Base-by-base conservation (phyloP, 2,797 vertebrate species). In the Decapterus maruadsi region DNA sequence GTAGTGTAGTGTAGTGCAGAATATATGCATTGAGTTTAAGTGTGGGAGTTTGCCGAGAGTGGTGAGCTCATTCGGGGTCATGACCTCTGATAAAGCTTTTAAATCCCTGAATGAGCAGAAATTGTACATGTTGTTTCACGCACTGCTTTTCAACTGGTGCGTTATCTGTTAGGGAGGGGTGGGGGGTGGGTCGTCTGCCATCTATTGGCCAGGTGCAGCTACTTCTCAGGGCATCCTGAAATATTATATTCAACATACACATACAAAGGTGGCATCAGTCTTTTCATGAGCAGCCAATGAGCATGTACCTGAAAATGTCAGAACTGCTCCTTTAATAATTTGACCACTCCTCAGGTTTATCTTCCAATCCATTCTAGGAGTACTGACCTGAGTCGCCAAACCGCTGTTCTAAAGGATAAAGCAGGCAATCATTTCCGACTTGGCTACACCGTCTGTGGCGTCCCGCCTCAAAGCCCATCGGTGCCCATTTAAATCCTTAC, bases 41-140 rank as follows among this genome's bases (percentile, higher is more conserved):
- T 43, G 8, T 70, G 57, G 69, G 50, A 50, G 12, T 69, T 20
- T 57, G 29, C 45, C 38, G 22, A n/a, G 58, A 7, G 19, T 7
- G 22, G 8, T 13, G 8, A 22, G 46, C 42, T 54, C 42, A 64
- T 20, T 17, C 22, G 59, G 19, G 85, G 81, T 90, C 77, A 67
- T 74, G 79, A 87, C 82, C 80, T 85, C 73, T 86, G 55, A 60
- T 69, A 84, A 68, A 31, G 36, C 64, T 57, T 51, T 53, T 38
- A 51, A 65, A 71, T 68, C 29, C 46, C 46, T 55, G 43, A 55
- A 51, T 11, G 6, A 72, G 38, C 71, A 62, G 53, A 17, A 8
- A 43, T 17, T 58, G 2, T 57, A 38, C 11, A 36, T 19, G 20
- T 20, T 46, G 42, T 42, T 36, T 8, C 14, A 40, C 48, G 22